Percentiles rank a stretch among this genome's conserved stretches.
phyloP scores from a whole-genome alignment of 2,113 vertebrate genomes.

The Pelobates fuscus region DNA sequence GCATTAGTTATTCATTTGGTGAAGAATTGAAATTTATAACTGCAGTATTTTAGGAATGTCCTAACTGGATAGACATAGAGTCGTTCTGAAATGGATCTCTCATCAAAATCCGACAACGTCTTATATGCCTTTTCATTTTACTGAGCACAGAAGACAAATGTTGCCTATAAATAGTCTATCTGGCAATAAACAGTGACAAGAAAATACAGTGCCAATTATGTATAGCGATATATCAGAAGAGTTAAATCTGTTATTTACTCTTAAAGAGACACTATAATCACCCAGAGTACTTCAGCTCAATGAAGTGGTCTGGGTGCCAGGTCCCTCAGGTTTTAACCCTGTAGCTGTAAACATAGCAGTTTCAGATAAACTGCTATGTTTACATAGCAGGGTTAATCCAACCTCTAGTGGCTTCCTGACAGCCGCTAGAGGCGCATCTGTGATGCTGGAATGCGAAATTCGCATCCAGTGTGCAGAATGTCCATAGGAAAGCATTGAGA shows the following conservation, averaged over 20 bases:
- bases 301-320: too few relatives aligned
- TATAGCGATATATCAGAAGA: background rate
- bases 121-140: constrained; percentile 32
- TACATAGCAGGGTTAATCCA: too few relatives aligned
- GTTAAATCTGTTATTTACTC: background rate
- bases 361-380: too few relatives aligned
- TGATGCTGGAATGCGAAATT: too few relatives aligned
- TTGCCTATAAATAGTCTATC: constrained; percentile 13
- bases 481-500: too few relatives aligned
- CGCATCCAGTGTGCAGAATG: too few relatives aligned
- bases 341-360: too few relatives aligned
- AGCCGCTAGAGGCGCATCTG: too few relatives aligned
- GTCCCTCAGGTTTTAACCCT: too few relatives aligned
- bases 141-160: constrained; percentile 16
- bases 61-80: constrained; percentile 35
- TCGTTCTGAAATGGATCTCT: constrained; percentile 14
- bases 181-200: constrained; percentile 7
- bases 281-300: too few relatives aligned
- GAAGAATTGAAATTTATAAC: constrained; percentile 34
- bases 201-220: constrained; percentile 15
- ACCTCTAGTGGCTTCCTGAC: too few relatives aligned
- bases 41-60: constrained; percentile 39
- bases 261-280: too few relatives aligned
- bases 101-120: constrained; percentile 23
- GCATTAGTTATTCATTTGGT: constrained; percentile 44